phyloP scores from a whole-genome alignment of 2,797 vertebrate genomes.

The Apogon talboti region DNA sequence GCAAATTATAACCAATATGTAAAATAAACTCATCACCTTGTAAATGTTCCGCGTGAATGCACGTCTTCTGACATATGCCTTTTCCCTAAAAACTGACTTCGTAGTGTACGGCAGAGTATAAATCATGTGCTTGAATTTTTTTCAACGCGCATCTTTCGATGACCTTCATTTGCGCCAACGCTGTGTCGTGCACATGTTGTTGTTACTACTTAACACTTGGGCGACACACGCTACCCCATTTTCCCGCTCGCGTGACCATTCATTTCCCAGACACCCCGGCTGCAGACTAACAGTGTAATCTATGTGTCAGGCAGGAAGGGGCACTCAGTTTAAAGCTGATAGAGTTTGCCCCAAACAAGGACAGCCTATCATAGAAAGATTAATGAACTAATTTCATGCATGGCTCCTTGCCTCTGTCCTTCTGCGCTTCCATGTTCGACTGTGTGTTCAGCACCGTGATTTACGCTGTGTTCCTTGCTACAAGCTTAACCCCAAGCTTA shows the following conservation, averaged over 20 bases:
- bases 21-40: conserved; percentile 11
- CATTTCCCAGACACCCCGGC: conserved; percentile 71
- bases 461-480: conserved; percentile 67
- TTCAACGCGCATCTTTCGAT: conserved; percentile 43
- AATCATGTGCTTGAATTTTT: conserved; percentile 43
- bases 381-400: conserved; percentile 85
- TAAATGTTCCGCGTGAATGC: not conserved
- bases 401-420: conserved; percentile 82
- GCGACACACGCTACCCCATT: conserved; percentile 60
- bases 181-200: conserved; percentile 46
- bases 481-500: conserved; percentile 72
- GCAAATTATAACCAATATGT: conserved; percentile 3
- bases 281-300: conserved; percentile 76
- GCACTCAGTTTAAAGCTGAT: conserved; percentile 80
- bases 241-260: conserved; percentile 66
- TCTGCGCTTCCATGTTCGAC: conserved; percentile 73
- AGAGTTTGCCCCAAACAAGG: conserved; percentile 84
- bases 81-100: not conserved
- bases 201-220: conserved; percentile 73
- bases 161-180: conserved; percentile 70
- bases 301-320: conserved; percentile 77
- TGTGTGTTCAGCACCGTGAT: conserved; percentile 76
- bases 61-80: not conserved
- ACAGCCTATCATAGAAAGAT: conserved; percentile 83
- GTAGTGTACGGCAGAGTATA: not conserved